These are phyloP conservation scores for Myiopsitta monachus DNA, from an alignment of 2,113 vertebrate genomes.

Conservation along the genomic window DNA sequence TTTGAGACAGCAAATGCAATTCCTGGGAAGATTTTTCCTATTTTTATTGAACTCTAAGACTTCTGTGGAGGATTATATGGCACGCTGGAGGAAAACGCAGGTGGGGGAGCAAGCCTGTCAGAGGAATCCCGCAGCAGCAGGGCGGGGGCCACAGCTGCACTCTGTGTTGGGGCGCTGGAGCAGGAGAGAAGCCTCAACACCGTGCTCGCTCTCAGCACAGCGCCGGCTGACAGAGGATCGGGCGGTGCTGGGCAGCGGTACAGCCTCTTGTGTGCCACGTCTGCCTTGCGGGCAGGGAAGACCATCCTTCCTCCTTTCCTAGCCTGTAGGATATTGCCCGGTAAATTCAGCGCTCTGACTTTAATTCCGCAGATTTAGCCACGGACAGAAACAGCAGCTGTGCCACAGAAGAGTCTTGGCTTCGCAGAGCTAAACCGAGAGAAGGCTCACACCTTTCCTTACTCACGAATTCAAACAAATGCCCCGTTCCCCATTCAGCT, in stretches of 20 bases:
- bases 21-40: neutral
- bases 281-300: neutral
- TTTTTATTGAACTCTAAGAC: neutral
- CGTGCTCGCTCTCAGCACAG: neutral
- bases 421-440: neutral
- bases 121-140: neutral
- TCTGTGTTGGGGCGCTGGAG: neutral
- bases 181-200: neutral
- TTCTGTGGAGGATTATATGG: too few species aligned
- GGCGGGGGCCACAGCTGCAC: neutral
- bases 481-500: neutral
- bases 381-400: neutral
- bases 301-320: neutral
- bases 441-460: neutral
- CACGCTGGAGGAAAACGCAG: fast-evolving
- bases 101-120: neutral
- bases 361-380: neutral
- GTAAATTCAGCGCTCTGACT: neutral
- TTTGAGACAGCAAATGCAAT: neutral
- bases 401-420: neutral
- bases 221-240: neutral
- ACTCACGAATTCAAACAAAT: neutral
- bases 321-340: too few species aligned
- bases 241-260: neutral
- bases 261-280: fast-evolving